Conservation (phyloP, 2,797 vertebrate species). For the Hipposideros larvatus region DNA sequence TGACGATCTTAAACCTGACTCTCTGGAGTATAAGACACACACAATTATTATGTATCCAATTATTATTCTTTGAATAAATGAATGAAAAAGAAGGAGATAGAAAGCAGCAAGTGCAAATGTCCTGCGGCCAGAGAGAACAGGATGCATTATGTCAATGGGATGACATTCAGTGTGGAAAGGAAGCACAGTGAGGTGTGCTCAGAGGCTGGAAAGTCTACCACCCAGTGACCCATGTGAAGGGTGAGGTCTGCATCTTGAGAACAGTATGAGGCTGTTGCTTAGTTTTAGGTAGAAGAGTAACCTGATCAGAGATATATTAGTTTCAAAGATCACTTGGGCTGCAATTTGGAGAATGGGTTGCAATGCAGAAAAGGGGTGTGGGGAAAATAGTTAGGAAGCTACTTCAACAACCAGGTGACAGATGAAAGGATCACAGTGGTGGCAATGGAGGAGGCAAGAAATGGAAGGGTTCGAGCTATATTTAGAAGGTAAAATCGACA, state of each 20-base stretch:
- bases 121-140: neutral
- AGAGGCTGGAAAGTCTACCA: neutral
- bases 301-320: neutral
- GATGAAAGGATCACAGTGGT: neutral
- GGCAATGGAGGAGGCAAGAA: neutral
- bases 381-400: neutral
- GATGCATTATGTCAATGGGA: neutral
- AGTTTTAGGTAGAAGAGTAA: neutral
- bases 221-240: neutral
- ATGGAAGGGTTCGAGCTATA: neutral
- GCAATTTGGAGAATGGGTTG: neutral
- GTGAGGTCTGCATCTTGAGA: neutral
- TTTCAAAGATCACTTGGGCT: neutral
- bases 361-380: neutral
- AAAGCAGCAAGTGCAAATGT: neutral
- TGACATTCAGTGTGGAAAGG: neutral
- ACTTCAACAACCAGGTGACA: neutral
- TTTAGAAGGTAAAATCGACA: neutral
- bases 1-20: neutral
- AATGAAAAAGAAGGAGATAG: neutral
- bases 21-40: neutral
- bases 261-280: neutral
- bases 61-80: neutral
- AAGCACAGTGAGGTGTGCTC: neutral
- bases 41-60: neutral